phyloP scores from a whole-genome alignment of 2,888 invertebrate genomes.

The Uloborus plumipes region DNA sequence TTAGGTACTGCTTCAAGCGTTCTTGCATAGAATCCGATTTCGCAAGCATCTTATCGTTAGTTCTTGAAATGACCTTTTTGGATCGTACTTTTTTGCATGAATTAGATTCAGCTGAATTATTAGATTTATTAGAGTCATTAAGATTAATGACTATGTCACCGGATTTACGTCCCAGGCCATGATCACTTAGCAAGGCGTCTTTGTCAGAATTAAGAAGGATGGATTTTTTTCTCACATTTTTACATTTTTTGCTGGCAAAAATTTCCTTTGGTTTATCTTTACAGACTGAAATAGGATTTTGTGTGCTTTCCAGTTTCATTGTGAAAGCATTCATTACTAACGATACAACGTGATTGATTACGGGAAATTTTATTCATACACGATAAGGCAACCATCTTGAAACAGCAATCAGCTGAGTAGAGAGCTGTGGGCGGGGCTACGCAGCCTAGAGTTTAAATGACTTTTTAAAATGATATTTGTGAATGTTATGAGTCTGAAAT shows the following conservation, averaged over 20 bases:
- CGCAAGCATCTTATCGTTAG: constrained; percentile 72
- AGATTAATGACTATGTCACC: constrained; percentile 11
- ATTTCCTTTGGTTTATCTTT: constrained; percentile 37
- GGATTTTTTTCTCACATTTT: constrained; percentile 40
- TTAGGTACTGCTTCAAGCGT: constrained; percentile 57
- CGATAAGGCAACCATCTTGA: constrained; percentile 60
- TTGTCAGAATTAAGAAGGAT: constrained; percentile 47
- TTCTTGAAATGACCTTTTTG: constrained; percentile 29
- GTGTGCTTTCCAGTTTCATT: constrained; percentile 60
- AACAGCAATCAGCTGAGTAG: constrained; percentile 63
- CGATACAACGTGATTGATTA: constrained; percentile 29
- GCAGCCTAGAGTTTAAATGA: constrained; percentile 7
- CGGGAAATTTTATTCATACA: constrained; percentile 25
- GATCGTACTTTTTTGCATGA: constrained; percentile 35
- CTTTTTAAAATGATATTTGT: too few relatives aligned
- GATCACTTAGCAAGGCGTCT: constrained; percentile 48
- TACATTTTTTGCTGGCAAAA: constrained; percentile 35
- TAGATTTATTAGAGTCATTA: constrained; percentile 15
- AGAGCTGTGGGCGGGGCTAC: constrained; percentile 52
- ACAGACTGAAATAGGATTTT: constrained; percentile 13
- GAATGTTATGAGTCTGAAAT: too few relatives aligned
- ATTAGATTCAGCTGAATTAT: constrained; percentile 4
- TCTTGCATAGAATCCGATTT: constrained; percentile 60
- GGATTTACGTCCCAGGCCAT: constrained; percentile 62
- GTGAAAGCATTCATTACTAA: constrained; percentile 58